Evolutionary conservation across 1,140 invertebrate genomes (phyloP).

Genomic region (Acromyrmex charruanus): DNA sequence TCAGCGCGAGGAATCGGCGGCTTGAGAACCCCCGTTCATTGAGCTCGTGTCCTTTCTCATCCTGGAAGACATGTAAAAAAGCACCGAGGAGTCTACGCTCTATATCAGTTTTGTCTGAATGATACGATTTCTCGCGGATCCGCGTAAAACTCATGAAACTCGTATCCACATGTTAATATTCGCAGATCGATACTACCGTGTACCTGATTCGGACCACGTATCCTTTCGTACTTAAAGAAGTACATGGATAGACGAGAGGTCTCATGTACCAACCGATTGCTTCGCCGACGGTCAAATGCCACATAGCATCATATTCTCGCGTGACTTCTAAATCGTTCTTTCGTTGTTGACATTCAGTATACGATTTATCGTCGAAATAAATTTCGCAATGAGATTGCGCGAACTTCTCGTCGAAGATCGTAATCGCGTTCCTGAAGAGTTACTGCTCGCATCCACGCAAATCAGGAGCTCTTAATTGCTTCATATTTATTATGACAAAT

Average conservation of each 20-base stretch:
- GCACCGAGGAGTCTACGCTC: conserved; percentile 3
- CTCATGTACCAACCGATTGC: conserved; percentile 7
- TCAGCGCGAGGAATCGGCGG: conserved; percentile 30
- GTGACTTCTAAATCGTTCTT: conserved; percentile 41
- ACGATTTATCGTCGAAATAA: conserved; percentile 21
- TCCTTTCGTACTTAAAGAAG: neutral
- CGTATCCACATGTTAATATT: conserved; percentile 10
- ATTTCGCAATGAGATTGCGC: conserved; percentile 9
- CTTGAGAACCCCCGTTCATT: neutral
- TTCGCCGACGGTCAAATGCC: conserved; percentile 20
- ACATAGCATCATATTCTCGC: neutral
- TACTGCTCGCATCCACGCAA: conserved; percentile 14
- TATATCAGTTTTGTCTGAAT: neutral
- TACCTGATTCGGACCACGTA: conserved; percentile 21
- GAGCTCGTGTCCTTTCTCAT: conserved; percentile 27
- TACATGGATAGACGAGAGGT: neutral
- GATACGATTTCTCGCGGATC: conserved; percentile 16
- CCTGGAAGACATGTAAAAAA: conserved; percentile 57
- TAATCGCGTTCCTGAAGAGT: conserved; percentile 10
- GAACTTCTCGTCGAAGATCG: conserved; percentile 21
- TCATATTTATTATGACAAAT: conserved; percentile 18
- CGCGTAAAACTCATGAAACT: neutral
- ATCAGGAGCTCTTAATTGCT: neutral
- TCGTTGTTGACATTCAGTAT: conserved; percentile 66
- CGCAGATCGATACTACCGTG: conserved; percentile 22